Base-by-base conservation (phyloP, 2,888 invertebrate genomes). In the Dolichopus griseipennis region DNA sequence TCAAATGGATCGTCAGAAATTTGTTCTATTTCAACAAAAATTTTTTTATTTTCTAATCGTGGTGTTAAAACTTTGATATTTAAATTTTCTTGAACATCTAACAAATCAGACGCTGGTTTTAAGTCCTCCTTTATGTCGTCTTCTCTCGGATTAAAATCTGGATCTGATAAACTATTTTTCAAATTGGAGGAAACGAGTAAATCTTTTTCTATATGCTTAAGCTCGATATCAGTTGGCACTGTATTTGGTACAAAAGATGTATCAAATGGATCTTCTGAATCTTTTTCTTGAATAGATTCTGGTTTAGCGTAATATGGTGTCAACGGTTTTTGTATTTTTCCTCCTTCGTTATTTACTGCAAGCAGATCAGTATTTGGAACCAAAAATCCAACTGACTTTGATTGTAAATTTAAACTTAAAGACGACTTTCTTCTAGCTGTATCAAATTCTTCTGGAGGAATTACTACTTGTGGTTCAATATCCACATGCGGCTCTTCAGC, bases 181-280 rank as follows among this genome's bases (percentile, higher is more conserved):
- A 88, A 75, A 65, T 79, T 77, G 2, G 77, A 74, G 34, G 74
- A 85, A 81, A 74, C 81, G 77, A 77, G 86, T 84, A 76, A 89
- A 82, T 92, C 91, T 75, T 86, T 88, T 73, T 92, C 91, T 34
- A 93, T 76, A 66, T 91, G 81, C 77, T 90, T 90, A 10, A 93
- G 78, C 78, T 93, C 93, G 9, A 91, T 88, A 79, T 87, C 88
- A 3, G 91, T 89, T 2, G 92, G 92, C 67, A 87, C 83, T 64
- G 91, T 86, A 75, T 90, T 88, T 62, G 83, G 84, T 0, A 92
- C 92, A 76, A 91, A 90, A 0, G 93, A 91, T 0, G 95, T 95
- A 77, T 95, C 95, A 77, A 95, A 95, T 0, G 94, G 94, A 83
- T 94, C 93, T 41, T 82, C 81, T 7, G 82, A 77, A 69, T 86